Base-by-base conservation (phyloP, 2,113 vertebrate genomes). In the Baryphthengus martii region DNA sequence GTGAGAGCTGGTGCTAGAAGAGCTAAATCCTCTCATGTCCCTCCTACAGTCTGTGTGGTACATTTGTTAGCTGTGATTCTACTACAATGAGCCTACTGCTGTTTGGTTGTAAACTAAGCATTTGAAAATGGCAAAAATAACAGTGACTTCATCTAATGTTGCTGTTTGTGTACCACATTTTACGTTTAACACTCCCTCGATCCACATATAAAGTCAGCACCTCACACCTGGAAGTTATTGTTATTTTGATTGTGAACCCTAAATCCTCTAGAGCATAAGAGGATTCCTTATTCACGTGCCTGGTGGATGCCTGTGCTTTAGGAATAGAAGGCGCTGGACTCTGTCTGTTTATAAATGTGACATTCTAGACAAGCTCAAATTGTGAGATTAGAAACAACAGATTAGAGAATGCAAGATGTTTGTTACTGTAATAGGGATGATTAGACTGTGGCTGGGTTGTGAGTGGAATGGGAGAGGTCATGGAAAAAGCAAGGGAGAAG, bases 401-500 rank as follows among this genome's bases (percentile, higher is more conserved):
- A 91, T 56, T 71, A 91, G 59, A 67, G 52, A 90, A 93, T 44
- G 33, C 35, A 88, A 82, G 72, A 81, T 56, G 68, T 84, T 96
- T 87, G 47, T 78, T 92, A n/a, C 79, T 56, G 13, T 35, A 80
- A 84, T 70, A 94, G 52, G 88, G 79, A 67, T 33, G 52, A 89
- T 90, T 83, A 88, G 75, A 28, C 65, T n/a, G 45, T 11, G 37
- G 7, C 37, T 66, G 37, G n/a, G 62, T 37, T 86, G 29, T 26
- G 76, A 90, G 55, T 39, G 50, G 35, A 92, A 83, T 13, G 45
- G 65, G 39, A 93, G 55, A 90, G 88, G 85, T 96, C 96, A 90
- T 0, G 0, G 62, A 79, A 96, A 78, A 74, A 93, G 67, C 63
- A n/a, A 73, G 55, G 61, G 63, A 75, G 72, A 88, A 78, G 81